Conservation (phyloP, 2,113 vertebrate species). For the Donacobius atricapilla region DNA sequence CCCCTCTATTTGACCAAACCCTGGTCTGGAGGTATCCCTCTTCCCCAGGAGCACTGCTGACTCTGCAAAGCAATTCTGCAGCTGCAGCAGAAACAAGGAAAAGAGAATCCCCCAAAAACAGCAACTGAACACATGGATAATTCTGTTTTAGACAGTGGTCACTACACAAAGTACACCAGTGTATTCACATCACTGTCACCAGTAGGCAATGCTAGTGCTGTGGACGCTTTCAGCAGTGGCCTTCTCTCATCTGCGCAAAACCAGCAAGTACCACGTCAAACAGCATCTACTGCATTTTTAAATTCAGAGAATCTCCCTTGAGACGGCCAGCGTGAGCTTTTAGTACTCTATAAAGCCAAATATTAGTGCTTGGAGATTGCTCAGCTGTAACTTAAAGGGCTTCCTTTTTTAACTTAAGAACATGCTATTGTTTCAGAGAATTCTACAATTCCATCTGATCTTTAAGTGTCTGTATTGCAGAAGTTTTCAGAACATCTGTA, state of each 20-base stretch:
- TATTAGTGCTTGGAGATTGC: neutral
- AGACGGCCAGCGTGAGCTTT: neutral
- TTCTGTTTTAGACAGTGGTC: neutral
- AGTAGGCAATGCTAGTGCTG: neutral
- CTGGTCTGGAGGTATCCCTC: neutral
- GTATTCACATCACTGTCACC: neutral
- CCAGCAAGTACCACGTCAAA: neutral
- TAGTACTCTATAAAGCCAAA: neutral
- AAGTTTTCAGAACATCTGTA: neutral
- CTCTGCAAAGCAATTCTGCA: neutral
- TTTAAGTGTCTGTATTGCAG: neutral
- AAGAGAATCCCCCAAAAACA: neutral
- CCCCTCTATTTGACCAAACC: neutral
- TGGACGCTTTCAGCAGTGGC: neutral
- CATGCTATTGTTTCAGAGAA: neutral
- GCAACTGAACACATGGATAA: neutral
- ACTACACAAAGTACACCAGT: neutral
- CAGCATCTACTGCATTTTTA: neutral
- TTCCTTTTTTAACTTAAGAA: neutral
- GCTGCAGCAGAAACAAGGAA: neutral
- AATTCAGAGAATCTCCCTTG: neutral
- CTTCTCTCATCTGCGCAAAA: neutral
- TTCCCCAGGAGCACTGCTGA: neutral
- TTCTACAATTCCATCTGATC: neutral
- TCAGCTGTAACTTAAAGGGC: neutral